Conservation (phyloP, 1,140 invertebrate species). For the Trichomalopsis sarcophagae region DNA sequence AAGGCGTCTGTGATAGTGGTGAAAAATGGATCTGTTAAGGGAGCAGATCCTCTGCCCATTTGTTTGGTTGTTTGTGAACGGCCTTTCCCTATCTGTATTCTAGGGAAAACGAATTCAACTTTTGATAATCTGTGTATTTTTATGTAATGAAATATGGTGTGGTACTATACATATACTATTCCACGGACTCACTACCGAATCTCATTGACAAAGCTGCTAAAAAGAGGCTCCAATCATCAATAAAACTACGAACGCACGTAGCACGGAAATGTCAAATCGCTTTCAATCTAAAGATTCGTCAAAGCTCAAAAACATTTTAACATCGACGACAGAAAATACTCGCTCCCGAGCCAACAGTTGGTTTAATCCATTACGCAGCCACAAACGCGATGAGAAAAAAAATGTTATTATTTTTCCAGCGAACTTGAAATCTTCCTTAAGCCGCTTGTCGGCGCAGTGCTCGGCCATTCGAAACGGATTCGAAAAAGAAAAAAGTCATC, state of each 20-base stretch:
- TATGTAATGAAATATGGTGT: no score
- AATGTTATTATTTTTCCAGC: constrained; percentile 5
- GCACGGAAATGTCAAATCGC: neutral
- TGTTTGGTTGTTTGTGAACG: neutral
- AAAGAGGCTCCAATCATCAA: no score
- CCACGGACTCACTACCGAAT: no score
- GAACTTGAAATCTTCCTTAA: neutral
- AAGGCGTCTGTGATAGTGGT: neutral
- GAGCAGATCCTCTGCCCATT: neutral
- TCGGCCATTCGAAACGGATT: neutral
- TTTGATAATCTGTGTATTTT: no score
- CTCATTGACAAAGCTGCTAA: no score
- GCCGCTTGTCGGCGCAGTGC: neutral
- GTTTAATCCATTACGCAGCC: neutral
- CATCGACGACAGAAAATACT: neutral
- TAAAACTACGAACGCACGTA: no score
- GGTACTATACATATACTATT: no score
- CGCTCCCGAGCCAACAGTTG: neutral
- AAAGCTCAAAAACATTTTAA: constrained; percentile 11
- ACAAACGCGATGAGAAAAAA: neutral
- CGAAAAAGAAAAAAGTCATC: constrained; percentile 1
- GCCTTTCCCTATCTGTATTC: neutral
- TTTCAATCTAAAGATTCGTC: neutral
- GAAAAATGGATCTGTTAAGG: neutral
- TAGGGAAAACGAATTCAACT: neutral